These are phyloP conservation scores for Spilosoma lubricipeda DNA, from an alignment of 2,888 invertebrate species.

Conservation along the genomic window DNA sequence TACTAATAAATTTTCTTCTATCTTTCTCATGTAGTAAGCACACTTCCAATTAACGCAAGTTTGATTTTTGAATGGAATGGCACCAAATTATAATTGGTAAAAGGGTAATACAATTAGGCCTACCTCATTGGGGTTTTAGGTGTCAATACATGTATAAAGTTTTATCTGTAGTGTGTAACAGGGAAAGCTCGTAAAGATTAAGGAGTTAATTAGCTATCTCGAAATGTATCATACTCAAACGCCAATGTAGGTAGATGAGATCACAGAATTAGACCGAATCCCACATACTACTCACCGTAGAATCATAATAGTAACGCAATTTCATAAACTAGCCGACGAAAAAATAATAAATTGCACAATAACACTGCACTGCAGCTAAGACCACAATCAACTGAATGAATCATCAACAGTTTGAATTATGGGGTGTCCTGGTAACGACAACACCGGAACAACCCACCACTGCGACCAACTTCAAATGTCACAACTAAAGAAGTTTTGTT, in stretches of 20 bases:
- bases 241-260: constrained; percentile 17
- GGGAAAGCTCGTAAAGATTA: not conserved
- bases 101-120: too few species aligned
- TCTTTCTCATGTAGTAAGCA: too few species aligned
- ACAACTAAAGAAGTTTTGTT: constrained; percentile 42
- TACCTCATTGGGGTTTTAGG: too few species aligned
- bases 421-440: constrained; percentile 71
- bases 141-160: too few species aligned
- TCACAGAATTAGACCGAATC: too few species aligned
- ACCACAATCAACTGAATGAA: constrained; percentile 65
- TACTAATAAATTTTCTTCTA: too few species aligned
- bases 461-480: constrained; percentile 64
- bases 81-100: too few species aligned
- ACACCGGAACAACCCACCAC: constrained; percentile 64
- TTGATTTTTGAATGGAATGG: too few species aligned
- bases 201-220: not conserved
- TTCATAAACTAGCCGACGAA: constrained; percentile 68
- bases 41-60: too few species aligned
- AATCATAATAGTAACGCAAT: constrained; percentile 80
- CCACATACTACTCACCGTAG: constrained; percentile 71
- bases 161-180: too few species aligned
- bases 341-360: constrained; percentile 43
- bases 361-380: constrained; percentile 56
- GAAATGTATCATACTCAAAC: not conserved
- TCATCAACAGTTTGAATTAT: constrained; percentile 55